phyloP scores from a whole-genome alignment of 1,140 invertebrate species.

The Drosophila hydei region DNA sequence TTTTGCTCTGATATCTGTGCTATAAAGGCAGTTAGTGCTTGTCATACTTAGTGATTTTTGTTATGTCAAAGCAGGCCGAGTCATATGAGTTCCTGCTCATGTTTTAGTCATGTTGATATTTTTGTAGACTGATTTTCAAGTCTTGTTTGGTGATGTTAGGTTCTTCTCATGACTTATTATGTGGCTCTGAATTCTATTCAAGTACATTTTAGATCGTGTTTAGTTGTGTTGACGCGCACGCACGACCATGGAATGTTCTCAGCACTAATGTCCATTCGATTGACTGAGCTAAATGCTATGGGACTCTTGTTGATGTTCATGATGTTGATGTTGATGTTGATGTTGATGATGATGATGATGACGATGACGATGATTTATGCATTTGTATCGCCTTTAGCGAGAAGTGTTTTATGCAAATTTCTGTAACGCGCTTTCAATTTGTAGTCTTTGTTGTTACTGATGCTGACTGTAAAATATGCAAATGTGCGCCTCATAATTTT shows the following conservation, averaged over 20 bases:
- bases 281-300: conserved; percentile 2
- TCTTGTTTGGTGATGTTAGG: too few relatives aligned
- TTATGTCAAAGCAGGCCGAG: too few relatives aligned
- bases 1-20: too few relatives aligned
- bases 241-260: background rate
- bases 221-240: background rate
- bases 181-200: background rate
- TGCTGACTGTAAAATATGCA: conserved; percentile 53
- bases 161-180: too few relatives aligned
- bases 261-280: conserved; percentile 7
- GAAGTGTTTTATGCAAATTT: conserved; percentile 65
- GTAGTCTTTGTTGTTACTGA: conserved; percentile 13
- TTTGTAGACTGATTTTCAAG: too few relatives aligned
- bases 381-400: conserved; percentile 61
- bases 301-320: background rate
- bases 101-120: too few relatives aligned
- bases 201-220: background rate
- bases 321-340: conserved; percentile 7
- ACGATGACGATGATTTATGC: conserved; percentile 63
- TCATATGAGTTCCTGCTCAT: too few relatives aligned
- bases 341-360: conserved; percentile 14
- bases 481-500: conserved; percentile 68
- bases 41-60: too few relatives aligned
- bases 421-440: conserved; percentile 68
- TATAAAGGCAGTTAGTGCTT: too few relatives aligned